A percentile compares a stretch with the other conserved stretches of the same genome.
These are phyloP conservation scores for Gadus chalcogrammus DNA, from an alignment of 2,113 vertebrate species.

Conservation along the genomic window DNA sequence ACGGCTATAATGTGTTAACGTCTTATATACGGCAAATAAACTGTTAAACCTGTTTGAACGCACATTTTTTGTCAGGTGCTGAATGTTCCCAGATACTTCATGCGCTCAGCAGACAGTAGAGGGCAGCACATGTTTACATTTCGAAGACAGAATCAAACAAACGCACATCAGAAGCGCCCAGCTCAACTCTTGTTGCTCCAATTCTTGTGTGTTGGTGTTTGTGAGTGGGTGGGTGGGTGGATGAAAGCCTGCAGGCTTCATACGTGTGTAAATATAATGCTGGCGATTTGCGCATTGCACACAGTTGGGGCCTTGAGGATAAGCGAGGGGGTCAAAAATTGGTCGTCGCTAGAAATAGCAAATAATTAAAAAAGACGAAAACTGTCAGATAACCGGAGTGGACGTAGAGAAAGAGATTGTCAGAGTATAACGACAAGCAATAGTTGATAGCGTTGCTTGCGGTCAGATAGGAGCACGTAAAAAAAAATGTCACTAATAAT, in stretches of 20 bases:
- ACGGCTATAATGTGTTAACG: conserved; percentile 54
- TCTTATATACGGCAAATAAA: conserved; percentile 63
- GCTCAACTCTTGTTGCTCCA: background rate
- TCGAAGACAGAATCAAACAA: background rate
- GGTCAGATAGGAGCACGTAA: conserved; percentile 49
- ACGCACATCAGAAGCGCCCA: background rate
- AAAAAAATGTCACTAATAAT: conserved; percentile 53
- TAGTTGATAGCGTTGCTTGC: conserved; percentile 8
- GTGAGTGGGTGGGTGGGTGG: background rate
- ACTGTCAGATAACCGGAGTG: conserved; percentile 24
- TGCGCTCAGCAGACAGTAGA: conserved; percentile 43
- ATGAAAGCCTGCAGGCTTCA: background rate
- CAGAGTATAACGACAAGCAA: no score
- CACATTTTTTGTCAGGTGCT: conserved; percentile 25
- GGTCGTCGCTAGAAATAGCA: background rate
- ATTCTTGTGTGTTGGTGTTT: conserved; percentile 5
- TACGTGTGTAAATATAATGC: background rate
- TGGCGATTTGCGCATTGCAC: background rate
- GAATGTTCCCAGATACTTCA: conserved; percentile 4
- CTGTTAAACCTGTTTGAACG: conserved; percentile 30
- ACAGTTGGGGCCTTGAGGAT: background rate
- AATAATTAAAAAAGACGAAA: conserved; percentile 33
- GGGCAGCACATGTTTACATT: conserved; percentile 54
- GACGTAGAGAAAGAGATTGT: no score
- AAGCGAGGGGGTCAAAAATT: background rate